Base-by-base conservation (phyloP, 1,140 invertebrate genomes). In the Colletes latitarsis region DNA sequence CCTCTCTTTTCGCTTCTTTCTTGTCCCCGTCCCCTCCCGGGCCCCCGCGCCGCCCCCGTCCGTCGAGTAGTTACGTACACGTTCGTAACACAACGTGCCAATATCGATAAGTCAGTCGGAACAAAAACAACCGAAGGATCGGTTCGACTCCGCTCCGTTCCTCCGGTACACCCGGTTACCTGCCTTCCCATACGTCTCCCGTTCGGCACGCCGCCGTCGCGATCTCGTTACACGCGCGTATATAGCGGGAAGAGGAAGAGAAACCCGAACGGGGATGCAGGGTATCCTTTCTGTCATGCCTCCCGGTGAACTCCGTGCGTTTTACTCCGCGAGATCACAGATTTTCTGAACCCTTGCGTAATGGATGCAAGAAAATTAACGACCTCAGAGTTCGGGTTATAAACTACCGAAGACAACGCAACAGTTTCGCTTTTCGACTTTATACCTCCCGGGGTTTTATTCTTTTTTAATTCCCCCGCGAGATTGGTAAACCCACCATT, bases 171-270 rank as follows among this genome's bases (percentile, higher is more conserved):
- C 78, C 63, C 78, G 46, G 74, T 67, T 86, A 69, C 70, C 76
- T 58, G 58, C 57, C 72, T 70, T 72, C 60, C 71, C 71, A 60
- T 84, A 81, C 84, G 70, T 86, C 74, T 86, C 58, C 58, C 79
- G 52, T 77, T 62, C 74, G 67, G 53, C 67, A 71, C 73, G 68
- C 80, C 78, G 63, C 49, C 76, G 79, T 58, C 69, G 85, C 85
- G 86, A 87, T 89, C 87, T 91, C 84, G 87, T 90, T 91, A 86
- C 86, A 79, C 82, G 77, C 85, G 84, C 76, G 77, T 73, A 68
- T 60, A 77, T 52, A 82, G 15, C 53, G 12, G 21, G 30, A 57
- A 67, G 66, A 74, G 63, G 53, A 64, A 15, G 58, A 74, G 70
- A 19, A 57, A 46, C 6, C 30, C 39, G 62, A 41, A 12, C 15